Evolutionary conservation across 2,888 invertebrate genomes (phyloP).

Genomic region (Endotricha flammealis): DNA sequence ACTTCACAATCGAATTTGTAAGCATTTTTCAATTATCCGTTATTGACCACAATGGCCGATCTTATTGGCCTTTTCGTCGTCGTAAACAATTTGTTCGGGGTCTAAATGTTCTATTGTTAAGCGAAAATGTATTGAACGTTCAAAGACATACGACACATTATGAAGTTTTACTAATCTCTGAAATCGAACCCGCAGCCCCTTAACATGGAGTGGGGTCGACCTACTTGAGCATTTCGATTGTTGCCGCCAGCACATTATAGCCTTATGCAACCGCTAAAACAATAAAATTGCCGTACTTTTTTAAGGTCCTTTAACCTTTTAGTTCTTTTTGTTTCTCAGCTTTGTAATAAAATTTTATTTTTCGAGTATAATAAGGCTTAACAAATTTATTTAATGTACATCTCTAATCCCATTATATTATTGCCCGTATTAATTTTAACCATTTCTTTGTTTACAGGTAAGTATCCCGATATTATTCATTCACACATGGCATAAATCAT

Average conservation of each 20-base stretch:
- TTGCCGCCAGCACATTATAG: slow-evolving; percentile 46
- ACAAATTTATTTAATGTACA: too few relatives aligned
- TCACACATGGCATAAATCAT: background rate
- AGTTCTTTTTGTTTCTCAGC: slow-evolving; percentile 17
- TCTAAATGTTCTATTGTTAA: slow-evolving; percentile 25
- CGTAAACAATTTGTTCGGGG: slow-evolving; percentile 58
- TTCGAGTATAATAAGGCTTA: background rate
- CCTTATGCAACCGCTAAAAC: slow-evolving; percentile 48
- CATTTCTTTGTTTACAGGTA: slow-evolving; percentile 54
- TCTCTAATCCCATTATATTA: too few relatives aligned
- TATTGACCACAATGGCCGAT: slow-evolving; percentile 69
- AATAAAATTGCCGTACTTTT: slow-evolving; percentile 37
- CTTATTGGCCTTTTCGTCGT: slow-evolving; percentile 63
- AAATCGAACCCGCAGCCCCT: slow-evolving; percentile 43
- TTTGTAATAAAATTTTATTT: slow-evolving; percentile 19
- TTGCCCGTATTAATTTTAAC: slow-evolving; percentile 9
- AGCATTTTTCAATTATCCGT: slow-evolving; percentile 73
- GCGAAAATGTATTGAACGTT: slow-evolving; percentile 31
- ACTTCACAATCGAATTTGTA: slow-evolving; percentile 69
- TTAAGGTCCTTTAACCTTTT: slow-evolving; percentile 25
- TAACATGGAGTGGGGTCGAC: slow-evolving; percentile 42
- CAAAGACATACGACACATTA: slow-evolving; percentile 24
- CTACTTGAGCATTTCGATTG: slow-evolving; percentile 56
- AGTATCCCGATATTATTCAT: slow-evolving; percentile 34
- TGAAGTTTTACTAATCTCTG: slow-evolving; percentile 19